Base-by-base conservation (phyloP, 2,113 vertebrate species). In the Hepsetus odoe region DNA sequence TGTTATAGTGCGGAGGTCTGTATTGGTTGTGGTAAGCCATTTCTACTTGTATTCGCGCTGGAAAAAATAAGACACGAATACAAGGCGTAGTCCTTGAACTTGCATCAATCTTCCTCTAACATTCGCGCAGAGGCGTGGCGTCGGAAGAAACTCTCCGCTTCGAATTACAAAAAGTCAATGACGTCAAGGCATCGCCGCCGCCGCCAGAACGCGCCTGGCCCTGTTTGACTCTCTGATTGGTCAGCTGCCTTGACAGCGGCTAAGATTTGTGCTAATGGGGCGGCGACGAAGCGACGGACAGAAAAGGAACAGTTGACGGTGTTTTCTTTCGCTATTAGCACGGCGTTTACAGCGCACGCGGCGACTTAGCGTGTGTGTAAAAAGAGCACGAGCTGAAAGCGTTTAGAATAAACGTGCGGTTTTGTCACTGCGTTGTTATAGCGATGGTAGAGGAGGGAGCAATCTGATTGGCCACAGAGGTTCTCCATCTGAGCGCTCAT, bases 21-120 rank as follows among this genome's bases (percentile, higher is more conserved):
- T 94, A 93, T 28, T 92, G 92, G 78, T 88, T 92, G 73, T 94
- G 91, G 69, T 92, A 93, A 72, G 93, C 93, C 93, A 94, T 93
- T 49, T 84, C 84, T 87, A 58, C 80, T 80, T 35, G 28, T 38
- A 69, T 66, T 33, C 77, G 38, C 70, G 68, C 68, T 35, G 66
- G 76, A 69, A 55, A 81, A 80, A n/a, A 58, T 42, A 66, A 49
- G 42, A 62, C 46, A 46, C 72, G 16, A 44, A 18, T 71, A 42
- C 38, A 35, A 24, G 18, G 74, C 33, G 82, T 82, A 80, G 62
- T 30, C 20, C 61, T 75, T 66, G 33, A 26, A 79, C 74, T 76
- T 24, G 75, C 35, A 76, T 81, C 68, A 32, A 84, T 80, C 86
- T 73, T 80, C 85, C 87, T 69, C 82, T 76, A 65, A 86, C 87